A percentile compares a stretch with the other conserved stretches of the same genome.
Conservation (phyloP, 2,888 invertebrate genomes). For the Sycophila texana region DNA sequence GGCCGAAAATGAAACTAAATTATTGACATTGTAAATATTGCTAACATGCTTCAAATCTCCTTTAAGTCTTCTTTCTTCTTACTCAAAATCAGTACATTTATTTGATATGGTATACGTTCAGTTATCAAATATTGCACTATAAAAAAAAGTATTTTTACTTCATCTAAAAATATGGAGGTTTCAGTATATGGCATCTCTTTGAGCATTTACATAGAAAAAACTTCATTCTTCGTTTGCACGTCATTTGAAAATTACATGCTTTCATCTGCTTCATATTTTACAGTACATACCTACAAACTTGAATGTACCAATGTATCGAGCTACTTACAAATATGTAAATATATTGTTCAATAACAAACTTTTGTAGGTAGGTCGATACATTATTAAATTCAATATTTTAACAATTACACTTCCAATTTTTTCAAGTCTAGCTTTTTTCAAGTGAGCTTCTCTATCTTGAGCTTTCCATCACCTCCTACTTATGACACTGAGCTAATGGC, state of each 20-base stretch:
- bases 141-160: constrained; percentile 19
- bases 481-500: constrained; percentile 97
- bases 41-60: constrained; percentile 30
- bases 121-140: constrained; percentile 48
- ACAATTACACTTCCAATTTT: constrained; percentile 30
- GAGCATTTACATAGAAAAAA: constrained; percentile 28
- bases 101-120: constrained; percentile 28
- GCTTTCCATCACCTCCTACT: constrained; percentile 37
- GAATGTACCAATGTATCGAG: no score
- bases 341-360: not conserved
- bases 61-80: constrained; percentile 39
- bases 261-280: no score
- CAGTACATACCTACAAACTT: not conserved
- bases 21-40: constrained; percentile 31
- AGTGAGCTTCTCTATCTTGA: not conserved
- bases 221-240: not conserved
- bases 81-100: constrained; percentile 42
- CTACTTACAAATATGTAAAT: not conserved
- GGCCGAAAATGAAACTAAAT: constrained; percentile 18
- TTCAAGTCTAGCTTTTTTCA: not conserved
- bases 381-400: not conserved
- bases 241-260: constrained; percentile 15
- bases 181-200: constrained; percentile 32
- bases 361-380: no score
- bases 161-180: constrained; percentile 31